Base-by-base conservation (phyloP, 2,113 vertebrate genomes). In the Delphinapterus leucas region DNA sequence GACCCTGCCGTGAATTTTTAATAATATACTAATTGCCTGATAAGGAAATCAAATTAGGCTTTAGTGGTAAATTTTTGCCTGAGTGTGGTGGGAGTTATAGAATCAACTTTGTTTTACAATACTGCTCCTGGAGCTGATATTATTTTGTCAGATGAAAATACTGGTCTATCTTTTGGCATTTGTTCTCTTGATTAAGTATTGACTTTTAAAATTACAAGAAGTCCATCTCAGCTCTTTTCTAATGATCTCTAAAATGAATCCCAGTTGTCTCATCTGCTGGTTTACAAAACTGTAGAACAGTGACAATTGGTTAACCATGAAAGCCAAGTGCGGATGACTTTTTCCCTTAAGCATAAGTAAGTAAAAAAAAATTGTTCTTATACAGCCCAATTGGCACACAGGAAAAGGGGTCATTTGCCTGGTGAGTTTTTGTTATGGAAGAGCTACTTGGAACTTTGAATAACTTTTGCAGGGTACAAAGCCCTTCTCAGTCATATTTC, bases 11-110 rank as follows among this genome's bases (percentile, higher is more conserved):
- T 97, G 95, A 98, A 95, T 97, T 98, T 98, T 98, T 98, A 98
- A 98, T 98, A 98, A 95, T 97, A 87, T 38, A 94, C 90, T 98
- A 98, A 98, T 98, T 98, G 93, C 60, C 60, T 98, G 95, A 98
- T 98, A 98, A 96, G 98, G 90, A 98, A 98, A 98, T 98, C 96
- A 98, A 98, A 98, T 98, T 97, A 98, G 89, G 92, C 73, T 90
- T 97, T 38, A 97, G 80, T 79, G 82, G 82, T 44, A 98, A 97
- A 97, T 97, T 96, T 98, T 98, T 94, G 68, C 96, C 92, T 97
- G 94, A 90, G 87, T 97, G 95, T 97, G 89, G 44, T 96, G 92
- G 95, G 77, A 97, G 85, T 92, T 98, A 82, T 20, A 96, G 94
- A 96, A 68, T 76, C 91, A 94, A 97, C 95, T 96, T 60, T 97